Evolutionary conservation across 1,140 invertebrate genomes (phyloP).

Genomic region (Rhyzopertha dominica): DNA sequence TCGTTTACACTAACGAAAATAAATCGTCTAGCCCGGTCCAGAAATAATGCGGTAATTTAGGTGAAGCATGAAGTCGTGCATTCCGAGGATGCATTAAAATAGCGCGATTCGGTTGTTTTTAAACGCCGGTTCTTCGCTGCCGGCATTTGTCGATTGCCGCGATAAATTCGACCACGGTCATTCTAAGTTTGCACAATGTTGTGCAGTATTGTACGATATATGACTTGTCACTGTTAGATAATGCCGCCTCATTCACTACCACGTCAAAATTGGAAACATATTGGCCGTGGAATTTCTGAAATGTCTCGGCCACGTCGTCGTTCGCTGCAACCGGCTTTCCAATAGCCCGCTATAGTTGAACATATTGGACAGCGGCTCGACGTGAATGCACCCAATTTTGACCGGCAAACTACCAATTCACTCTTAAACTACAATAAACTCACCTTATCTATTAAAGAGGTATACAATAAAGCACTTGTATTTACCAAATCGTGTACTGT

Average conservation of each 20-base stretch:
- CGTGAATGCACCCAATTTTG: not conserved
- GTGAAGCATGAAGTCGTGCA: no score
- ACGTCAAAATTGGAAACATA: slow-evolving; percentile 1
- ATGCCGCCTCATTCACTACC: not conserved
- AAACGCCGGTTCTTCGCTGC: no score
- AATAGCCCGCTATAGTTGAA: slow-evolving; percentile 7
- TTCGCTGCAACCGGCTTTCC: slow-evolving; percentile 3
- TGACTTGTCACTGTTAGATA: not conserved
- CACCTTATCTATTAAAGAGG: not conserved
- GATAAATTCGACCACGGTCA: no score
- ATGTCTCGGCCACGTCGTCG: slow-evolving; percentile 8
- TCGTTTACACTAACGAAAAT: no score
- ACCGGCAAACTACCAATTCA: not conserved
- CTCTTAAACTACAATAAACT: not conserved
- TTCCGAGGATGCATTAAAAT: no score
- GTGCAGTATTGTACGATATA: no score
- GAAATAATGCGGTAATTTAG: no score
- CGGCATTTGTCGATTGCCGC: no score
- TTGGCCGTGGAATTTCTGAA: not conserved
- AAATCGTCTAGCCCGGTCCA: no score
- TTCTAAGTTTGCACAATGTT: no score
- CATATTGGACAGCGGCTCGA: not conserved
- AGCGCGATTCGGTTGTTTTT: no score
- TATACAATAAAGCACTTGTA: slow-evolving; percentile 8
- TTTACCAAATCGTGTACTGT: no score